These are phyloP conservation scores for Cryptotermes secundus DNA, from an alignment of 1,140 invertebrate genomes.

Conservation along the genomic window DNA sequence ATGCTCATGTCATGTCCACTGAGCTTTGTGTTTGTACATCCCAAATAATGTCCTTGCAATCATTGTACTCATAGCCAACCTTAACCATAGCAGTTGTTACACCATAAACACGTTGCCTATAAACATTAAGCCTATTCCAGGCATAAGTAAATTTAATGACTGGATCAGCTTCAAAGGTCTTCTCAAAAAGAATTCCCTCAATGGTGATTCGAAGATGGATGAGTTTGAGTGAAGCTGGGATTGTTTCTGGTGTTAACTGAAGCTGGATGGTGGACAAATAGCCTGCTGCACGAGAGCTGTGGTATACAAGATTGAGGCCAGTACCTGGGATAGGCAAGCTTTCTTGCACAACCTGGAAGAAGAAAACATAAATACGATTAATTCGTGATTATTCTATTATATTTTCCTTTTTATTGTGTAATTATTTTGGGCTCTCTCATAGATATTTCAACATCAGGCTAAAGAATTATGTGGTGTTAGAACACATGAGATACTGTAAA, in stretches of 20 bases:
- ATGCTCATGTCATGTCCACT: constrained; percentile 96
- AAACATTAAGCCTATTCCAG: constrained; percentile 96
- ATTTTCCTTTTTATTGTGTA: no score
- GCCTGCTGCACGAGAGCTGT: constrained; percentile 87
- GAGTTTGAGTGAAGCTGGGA: constrained; percentile 76
- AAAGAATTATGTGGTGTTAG: no score
- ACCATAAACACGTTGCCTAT: constrained; percentile 90
- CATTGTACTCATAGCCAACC: constrained; percentile 93
- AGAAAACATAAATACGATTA: constrained; percentile 22
- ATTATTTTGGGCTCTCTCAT: no score
- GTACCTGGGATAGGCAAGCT: constrained; percentile 90
- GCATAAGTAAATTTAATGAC: constrained; percentile 95
- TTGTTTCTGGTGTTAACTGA: constrained; percentile 83
- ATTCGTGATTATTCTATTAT: background rate
- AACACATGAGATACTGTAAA: no score
- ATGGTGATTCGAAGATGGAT: constrained; percentile 91
- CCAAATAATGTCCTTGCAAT: constrained; percentile 93
- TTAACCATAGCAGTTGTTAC: constrained; percentile 89
- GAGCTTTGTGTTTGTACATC: constrained; percentile 89
- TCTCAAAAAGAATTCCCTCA: constrained; percentile 91
- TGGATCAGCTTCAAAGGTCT: constrained; percentile 92
- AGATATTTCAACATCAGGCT: no score
- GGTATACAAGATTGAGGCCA: constrained; percentile 90
- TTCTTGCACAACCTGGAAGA: constrained; percentile 82
- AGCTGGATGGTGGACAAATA: constrained; percentile 94